Evolutionary conservation across 2,888 invertebrate species (phyloP).

Genomic region (Pterostichus niger): DNA sequence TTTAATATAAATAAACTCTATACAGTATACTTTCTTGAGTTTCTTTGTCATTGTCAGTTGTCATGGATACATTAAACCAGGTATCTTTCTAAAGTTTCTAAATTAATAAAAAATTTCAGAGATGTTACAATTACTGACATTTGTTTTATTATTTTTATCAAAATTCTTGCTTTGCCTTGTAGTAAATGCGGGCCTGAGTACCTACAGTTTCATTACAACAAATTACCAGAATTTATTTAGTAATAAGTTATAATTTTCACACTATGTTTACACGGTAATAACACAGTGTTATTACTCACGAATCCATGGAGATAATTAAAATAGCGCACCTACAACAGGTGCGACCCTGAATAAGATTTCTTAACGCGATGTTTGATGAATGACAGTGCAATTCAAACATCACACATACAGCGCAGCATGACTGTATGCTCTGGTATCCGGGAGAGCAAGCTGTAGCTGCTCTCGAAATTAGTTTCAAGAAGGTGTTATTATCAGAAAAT

Average conservation of each 20-base stretch:
- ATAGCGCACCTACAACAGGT: slow-evolving; percentile 50
- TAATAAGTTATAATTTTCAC: slow-evolving; percentile 34
- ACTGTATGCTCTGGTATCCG: slow-evolving; percentile 12
- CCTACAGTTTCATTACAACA: not conserved
- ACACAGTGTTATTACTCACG: slow-evolving; percentile 28
- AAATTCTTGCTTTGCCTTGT: too few species aligned
- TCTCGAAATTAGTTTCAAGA: slow-evolving; percentile 29
- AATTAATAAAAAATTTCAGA: too few species aligned
- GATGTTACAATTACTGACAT: too few species aligned
- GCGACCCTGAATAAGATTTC: slow-evolving; percentile 43
- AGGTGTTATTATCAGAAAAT: slow-evolving; percentile 61
- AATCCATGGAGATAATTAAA: slow-evolving; percentile 42
- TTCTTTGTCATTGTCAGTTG: too few species aligned
- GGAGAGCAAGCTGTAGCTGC: not conserved
- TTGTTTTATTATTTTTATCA: too few species aligned
- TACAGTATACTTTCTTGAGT: too few species aligned
- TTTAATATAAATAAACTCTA: too few species aligned
- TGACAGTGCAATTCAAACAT: slow-evolving; percentile 49
- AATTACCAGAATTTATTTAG: not conserved
- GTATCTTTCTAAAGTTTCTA: too few species aligned
- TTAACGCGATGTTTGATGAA: slow-evolving; percentile 47
- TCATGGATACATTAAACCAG: too few species aligned
- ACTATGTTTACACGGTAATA: slow-evolving; percentile 29
- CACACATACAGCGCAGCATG: not conserved
- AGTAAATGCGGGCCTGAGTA: not conserved